Evolutionary conservation across 64 coral and sea anemone genomes (phyloP), one percentile per base, ranked within the genome.

Genomic region (Catalaphyllia jardinei): DNA sequence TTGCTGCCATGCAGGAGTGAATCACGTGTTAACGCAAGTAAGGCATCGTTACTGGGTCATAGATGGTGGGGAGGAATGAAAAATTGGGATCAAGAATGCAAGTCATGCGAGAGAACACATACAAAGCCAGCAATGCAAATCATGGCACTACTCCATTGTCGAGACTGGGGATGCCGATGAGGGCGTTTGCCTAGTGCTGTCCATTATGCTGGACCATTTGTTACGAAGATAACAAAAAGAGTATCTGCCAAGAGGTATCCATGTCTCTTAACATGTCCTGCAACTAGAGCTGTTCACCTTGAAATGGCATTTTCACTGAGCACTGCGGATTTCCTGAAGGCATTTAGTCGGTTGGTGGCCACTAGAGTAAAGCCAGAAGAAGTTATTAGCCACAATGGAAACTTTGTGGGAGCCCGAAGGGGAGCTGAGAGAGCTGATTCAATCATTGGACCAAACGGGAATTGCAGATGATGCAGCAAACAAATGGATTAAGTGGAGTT

Each of bases 321-420:
- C 17, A 72, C 82, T 15, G 24, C 27, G 1, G 74, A 61, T 74
- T 93, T 93, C 52, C 51, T 93, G 20, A 79, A 88, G 17, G 83
- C 65, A 0, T 73, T 82, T 0, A 69, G 31, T 6, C 67, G 76
- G 72, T 75, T 82, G 60, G 59, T 73, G n/a, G 84, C 91, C 11
- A 60, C 25, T 1, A 73, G 91, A 29, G 83, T 54, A 46, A 46
- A 9, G 19, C 85, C 75, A 24, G 85, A 80, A 20, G 49, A 72
- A 72, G 29, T 79, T 19, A 80, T n/a, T 15, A 82, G 69, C 19
- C 60, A 92, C 31, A 78, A 72, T 18, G 73, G 83, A 22, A 86
- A 85, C 72, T 92, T 92, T 64, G 90, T 92, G 24, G 90, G 90
- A 8, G 80, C 80, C n/a, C 0, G 33, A 92, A 10, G 22, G 33